Conservation (phyloP, 2,113 vertebrate genomes). For the Empidonax traillii region DNA sequence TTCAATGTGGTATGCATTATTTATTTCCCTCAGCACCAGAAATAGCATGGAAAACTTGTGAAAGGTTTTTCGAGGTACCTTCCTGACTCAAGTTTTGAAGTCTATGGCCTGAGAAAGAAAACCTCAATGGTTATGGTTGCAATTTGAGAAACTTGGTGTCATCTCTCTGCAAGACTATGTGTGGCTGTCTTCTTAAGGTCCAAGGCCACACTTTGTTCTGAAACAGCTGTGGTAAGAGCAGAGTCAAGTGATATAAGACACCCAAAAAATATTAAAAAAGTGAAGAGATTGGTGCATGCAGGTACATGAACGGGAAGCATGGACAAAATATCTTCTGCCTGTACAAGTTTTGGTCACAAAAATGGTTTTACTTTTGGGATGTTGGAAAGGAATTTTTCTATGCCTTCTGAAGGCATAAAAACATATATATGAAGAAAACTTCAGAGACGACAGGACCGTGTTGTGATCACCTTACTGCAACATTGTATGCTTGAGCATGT, state of each 20-base stretch:
- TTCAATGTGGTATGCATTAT: background rate
- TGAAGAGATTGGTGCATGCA: background rate
- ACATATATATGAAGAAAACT: background rate
- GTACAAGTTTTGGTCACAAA: background rate
- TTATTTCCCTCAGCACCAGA: background rate
- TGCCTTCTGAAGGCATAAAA: background rate
- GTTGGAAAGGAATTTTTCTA: background rate
- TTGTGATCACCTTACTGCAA: background rate
- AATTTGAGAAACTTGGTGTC: background rate
- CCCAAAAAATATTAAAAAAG: background rate
- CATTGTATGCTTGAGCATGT: background rate
- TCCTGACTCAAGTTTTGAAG: background rate
- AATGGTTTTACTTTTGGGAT: background rate
- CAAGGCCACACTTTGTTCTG: background rate
- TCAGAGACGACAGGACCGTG: background rate
- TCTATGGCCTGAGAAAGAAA: background rate
- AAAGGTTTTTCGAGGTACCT: background rate
- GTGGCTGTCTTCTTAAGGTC: background rate
- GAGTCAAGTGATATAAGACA: fast-evolving
- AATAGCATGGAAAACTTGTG: background rate
- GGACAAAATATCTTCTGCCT: background rate
- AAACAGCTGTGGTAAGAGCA: background rate
- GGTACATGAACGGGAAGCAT: background rate
- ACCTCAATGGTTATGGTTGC: background rate
- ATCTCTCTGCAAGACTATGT: background rate